A percentile compares a stretch with the other conserved stretches of the same genome.
phyloP scores from a whole-genome alignment of 2,888 invertebrate species.

The Carabus problematicus region DNA sequence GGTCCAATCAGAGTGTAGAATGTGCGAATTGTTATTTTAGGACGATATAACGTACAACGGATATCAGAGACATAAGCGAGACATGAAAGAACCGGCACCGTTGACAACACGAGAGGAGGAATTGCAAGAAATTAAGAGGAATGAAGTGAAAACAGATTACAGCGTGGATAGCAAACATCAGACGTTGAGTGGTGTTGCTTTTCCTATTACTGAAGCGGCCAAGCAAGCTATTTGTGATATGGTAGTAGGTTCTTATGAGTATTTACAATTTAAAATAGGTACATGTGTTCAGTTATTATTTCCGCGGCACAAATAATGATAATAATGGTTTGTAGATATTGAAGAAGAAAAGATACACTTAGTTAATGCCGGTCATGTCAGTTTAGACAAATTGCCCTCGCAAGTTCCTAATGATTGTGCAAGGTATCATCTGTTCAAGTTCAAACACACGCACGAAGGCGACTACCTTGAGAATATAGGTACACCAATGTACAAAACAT shows the following conservation, averaged over 20 bases:
- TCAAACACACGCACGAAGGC: constrained; percentile 92
- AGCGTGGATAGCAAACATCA: constrained; percentile 85
- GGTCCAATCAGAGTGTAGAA: background rate
- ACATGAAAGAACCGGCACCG: constrained; percentile 85
- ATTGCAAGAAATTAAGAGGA: constrained; percentile 76
- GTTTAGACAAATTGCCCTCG: constrained; percentile 72
- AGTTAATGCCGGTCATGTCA: constrained; percentile 74
- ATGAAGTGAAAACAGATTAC: constrained; percentile 74
- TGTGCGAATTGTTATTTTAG: constrained; percentile 56
- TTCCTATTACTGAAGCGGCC: constrained; percentile 86
- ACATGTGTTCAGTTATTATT: constrained; percentile 40
- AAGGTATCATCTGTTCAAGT: constrained; percentile 90
- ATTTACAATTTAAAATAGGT: constrained; percentile 90
- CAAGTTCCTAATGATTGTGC: constrained; percentile 86
- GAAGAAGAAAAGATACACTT: constrained; percentile 88
- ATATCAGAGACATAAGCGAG: constrained; percentile 79
- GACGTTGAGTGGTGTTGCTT: constrained; percentile 87
- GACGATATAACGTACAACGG: constrained; percentile 84
- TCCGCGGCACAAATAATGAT: background rate
- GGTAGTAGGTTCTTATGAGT: constrained; percentile 78
- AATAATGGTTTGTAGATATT: constrained; percentile 66
- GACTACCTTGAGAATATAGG: constrained; percentile 86
- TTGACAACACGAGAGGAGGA: constrained; percentile 89
- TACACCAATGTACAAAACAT: constrained; percentile 57
- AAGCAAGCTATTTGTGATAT: constrained; percentile 78